Base-by-base conservation (phyloP, 2,797 vertebrate genomes). In the Tauraco hartlaubi region DNA sequence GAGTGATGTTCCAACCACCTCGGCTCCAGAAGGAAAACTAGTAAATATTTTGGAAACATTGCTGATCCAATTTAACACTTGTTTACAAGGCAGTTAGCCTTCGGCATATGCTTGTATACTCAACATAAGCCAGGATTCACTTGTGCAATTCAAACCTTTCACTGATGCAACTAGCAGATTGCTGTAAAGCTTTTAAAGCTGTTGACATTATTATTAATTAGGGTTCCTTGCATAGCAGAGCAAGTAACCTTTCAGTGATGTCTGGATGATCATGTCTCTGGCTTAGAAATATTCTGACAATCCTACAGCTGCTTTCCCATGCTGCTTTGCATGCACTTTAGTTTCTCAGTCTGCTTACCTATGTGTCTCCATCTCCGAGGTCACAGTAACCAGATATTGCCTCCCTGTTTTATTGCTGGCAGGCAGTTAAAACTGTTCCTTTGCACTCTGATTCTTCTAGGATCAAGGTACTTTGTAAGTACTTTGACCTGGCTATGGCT, bases 121-220 rank as follows among this genome's bases (percentile, higher is more conserved):
- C 61, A 85, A 75, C 68, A 68, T 46, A 88, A 92, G 63, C 85
- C 67, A 51, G 29, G 62, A 88, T 51, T 61, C 62, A 44, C 69
- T 85, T 64, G 26, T 6, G 69, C 85, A 94, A 75, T 58, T 90
- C 92, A 93, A 92, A 84, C 80, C 76, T 64, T 69, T 68, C 80
- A 75, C 80, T 68, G 76, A 74, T 90, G 73, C 37, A 92, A 75
- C 59, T 9, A 84, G 29, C 51, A 81, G 48, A 48, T 17, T 58
- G 55, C 80, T 90, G 58, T 66, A 76, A 95, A 95, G 76, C 90
- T 72, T 88, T 80, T 79, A 83, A 92, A 88, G 76, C 54, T 81
- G 76, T 22, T 84, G 83, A 85, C 80, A 67, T 59, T 56, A 74
- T 83, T 92, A 90, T 94, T 90, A 95, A 94, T 92, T 84, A 81